These are phyloP conservation scores for Lipophrys pholis DNA, from an alignment of 2,113 vertebrate genomes.

Conservation along the genomic window DNA sequence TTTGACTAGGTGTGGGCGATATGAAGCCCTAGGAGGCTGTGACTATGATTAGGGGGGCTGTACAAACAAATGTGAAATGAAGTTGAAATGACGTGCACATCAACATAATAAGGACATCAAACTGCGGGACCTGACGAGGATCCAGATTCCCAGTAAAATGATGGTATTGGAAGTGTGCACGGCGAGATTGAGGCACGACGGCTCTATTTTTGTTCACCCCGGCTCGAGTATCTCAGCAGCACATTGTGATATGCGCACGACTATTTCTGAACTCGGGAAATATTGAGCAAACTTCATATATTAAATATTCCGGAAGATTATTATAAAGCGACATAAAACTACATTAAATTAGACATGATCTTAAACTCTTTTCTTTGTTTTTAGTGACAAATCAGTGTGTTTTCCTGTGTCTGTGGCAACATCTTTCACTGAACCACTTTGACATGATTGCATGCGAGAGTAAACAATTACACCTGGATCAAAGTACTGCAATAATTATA, in stretches of 20 bases:
- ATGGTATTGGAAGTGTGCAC: conserved; percentile 32
- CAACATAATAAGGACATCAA: conserved; percentile 49
- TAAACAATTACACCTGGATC: conserved; percentile 77
- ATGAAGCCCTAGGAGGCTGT: conserved; percentile 37
- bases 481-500: conserved; percentile 70
- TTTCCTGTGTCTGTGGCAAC: conserved; percentile 45
- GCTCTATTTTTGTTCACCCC: conserved; percentile 17
- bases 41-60: conserved; percentile 37
- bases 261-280: conserved; percentile 21
- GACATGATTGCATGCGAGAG: conserved; percentile 55
- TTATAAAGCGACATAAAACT: conserved; percentile 7
- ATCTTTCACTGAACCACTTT: conserved; percentile 28
- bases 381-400: conserved; percentile 45
- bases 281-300: conserved; percentile 20
- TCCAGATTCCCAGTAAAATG: conserved; percentile 30
- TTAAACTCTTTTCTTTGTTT: conserved; percentile 22
- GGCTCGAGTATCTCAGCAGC: conserved; percentile 5
- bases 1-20: conserved; percentile 34
- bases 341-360: conserved; percentile 15
- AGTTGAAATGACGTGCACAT: conserved; percentile 33
- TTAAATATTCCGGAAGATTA: conserved; percentile 16
- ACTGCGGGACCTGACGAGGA: conserved; percentile 21
- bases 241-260: background rate
- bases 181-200: background rate
- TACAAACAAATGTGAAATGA: conserved; percentile 45